A percentile compares a stretch with the other conserved stretches of the same genome.
Evolutionary conservation across 2,113 vertebrate genomes (phyloP).

Genomic region (Cavia porcellus): DNA sequence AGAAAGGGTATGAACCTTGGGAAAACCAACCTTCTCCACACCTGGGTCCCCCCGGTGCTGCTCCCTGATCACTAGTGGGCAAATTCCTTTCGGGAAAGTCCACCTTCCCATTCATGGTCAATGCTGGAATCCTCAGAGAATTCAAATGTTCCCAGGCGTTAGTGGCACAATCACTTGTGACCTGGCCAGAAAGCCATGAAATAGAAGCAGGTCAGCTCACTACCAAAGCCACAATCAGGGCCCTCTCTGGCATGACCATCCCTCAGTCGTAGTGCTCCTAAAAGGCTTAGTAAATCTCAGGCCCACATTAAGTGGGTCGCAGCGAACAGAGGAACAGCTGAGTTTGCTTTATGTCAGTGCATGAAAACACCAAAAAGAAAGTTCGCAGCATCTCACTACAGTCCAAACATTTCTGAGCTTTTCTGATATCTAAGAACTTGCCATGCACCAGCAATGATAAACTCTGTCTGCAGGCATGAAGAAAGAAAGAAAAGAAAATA

Average conservation of each 20-base stretch:
- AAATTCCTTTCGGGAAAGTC: constrained; percentile 94
- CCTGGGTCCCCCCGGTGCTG: constrained; percentile 91
- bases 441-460: neutral
- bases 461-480: neutral
- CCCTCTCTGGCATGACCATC: constrained; percentile 79
- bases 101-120: constrained; percentile 86
- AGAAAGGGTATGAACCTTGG: constrained; percentile 91
- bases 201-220: constrained; percentile 86
- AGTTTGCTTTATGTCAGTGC: neutral
- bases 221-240: constrained; percentile 83
- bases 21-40: constrained; percentile 91
- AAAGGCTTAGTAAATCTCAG: constrained; percentile 85
- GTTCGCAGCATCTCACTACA: neutral
- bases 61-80: constrained; percentile 92
- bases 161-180: constrained; percentile 88
- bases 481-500: neutral
- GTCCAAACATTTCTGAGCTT: neutral
- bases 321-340: neutral
- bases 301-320: constrained; percentile 67
- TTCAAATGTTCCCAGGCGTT: constrained; percentile 82
- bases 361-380: neutral
- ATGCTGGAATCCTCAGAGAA: constrained; percentile 91
- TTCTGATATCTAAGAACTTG: neutral
- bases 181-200: constrained; percentile 87
- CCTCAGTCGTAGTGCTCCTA: constrained; percentile 56